Base-by-base conservation (phyloP, 2,888 invertebrate species). In the Limnephilus rhombicus region DNA sequence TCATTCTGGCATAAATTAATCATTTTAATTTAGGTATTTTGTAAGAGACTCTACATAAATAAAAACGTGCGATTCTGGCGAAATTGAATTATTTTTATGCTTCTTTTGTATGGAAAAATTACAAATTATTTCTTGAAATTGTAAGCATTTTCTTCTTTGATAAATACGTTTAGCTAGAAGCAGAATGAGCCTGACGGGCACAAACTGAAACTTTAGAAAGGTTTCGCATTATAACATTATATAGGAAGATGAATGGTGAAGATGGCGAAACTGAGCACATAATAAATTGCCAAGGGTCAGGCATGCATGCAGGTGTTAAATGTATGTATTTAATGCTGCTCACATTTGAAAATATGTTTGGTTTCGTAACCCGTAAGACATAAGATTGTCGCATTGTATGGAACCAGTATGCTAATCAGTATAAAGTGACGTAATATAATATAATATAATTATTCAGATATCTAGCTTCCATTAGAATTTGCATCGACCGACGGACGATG, bases 391-490 rank as follows among this genome's bases (percentile, higher is more conserved):
- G 83, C 31, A 41, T 83, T 41, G 83, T 41, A 37, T 11, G 37
- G 41, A 37, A 24, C 83, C 83, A 83, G 83, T 86, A 86, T 86
- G 86, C 15, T 86, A 86, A 86, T 86, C 41, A n/a, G 49, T 34
- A 45, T 13, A n/a, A 13, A 86, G 45, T 86, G 86, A 86, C 86
- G 86, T 86, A 86, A 86, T 45, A 45, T 49, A 45, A 45, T 45
- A 41, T 68, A 7, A 24, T 68, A 68, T 53, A 15, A 53, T 68
- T 86, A 86, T 86, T 49, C 86, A 45, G 86, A 29, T 29, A 45
- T 86, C 41, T 49, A 49, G 85, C 45, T n/a, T 68, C 68, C 68
- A 68, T n/a, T n/a, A 68, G 85, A 37, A 85, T n/a, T 85, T 45
- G 85, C 83, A 83, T 83, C 45, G 45, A 45, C 45, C 85, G 18